Base-by-base conservation (phyloP, 2,113 vertebrate genomes). In the Leptodactylus fuscus region DNA sequence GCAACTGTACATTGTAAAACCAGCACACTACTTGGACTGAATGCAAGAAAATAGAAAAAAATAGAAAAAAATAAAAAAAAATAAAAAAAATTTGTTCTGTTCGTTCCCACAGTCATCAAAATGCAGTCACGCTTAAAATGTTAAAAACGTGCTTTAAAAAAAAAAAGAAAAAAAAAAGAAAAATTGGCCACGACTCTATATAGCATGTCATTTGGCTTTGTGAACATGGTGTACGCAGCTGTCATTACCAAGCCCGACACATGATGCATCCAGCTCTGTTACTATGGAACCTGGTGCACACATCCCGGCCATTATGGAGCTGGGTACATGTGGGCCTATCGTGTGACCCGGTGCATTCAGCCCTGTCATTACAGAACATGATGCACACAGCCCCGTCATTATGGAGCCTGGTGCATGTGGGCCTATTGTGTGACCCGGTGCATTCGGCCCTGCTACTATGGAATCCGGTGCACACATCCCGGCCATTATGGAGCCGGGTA, bases 1-100 rank as follows among this genome's bases (percentile, higher is more conserved):
- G 84, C 84, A 85, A 80, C 79, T 65, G 71, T 87, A 65, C 79
- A 78, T 82, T 58, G 73, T 81, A 70, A 58, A 71, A 70, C 77
- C 7, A 73, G 83, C 49, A 60, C 75, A 74, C 71, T n/a, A 36
- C 22, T 27, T 38, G 34, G 18, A 69, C 46, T 81, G 27, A 75
- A 49, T 7, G n/a, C 9, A 44, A 29, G 62, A 32, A 29, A 22
- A 20, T 24, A 1, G 34, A 67, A 46, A 13, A 12, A 22, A 22
- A 6, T 10, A n/a, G n/a, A n/a, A n/a, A n/a, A n/a, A n/a, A n/a
- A n/a, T n/a, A n/a, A n/a, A n/a, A n/a, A n/a, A n/a, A n/a, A n/a
- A n/a, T n/a, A n/a, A 55, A 51, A 77, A 65, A 8, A 24, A 24
- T 13, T 27, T 44, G 20, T 2, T 16, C 12, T 41, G 49, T 36